These are phyloP conservation scores for Hiodon tergisus DNA, from an alignment of 2,113 vertebrate species.

Conservation along the genomic window DNA sequence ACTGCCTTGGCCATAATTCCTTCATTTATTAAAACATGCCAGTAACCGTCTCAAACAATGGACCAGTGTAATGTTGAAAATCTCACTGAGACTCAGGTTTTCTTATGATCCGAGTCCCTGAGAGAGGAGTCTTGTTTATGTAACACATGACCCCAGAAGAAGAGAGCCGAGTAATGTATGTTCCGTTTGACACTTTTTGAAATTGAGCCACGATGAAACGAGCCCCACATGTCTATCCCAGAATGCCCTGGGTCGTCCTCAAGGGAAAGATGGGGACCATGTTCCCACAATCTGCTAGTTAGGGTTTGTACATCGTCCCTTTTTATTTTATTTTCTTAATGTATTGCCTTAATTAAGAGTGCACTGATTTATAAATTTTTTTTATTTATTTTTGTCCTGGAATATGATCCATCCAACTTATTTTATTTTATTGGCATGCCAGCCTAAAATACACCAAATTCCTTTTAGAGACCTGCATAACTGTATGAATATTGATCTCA, in stretches of 20 bases:
- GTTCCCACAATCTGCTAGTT: not conserved
- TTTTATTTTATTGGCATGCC: no score
- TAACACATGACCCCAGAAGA: conserved; percentile 15
- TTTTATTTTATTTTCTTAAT: not conserved
- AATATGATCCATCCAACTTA: no score
- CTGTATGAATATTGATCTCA: no score
- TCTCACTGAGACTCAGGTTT: conserved; percentile 11
- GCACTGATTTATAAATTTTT: no score
- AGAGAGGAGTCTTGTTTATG: conserved; percentile 19
- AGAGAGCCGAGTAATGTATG: conserved; percentile 28
- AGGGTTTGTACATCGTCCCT: not conserved
- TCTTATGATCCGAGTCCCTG: conserved; percentile 35
- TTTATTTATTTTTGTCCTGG: no score
- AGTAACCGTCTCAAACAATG: conserved; percentile 30
- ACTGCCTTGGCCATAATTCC: conserved; percentile 16
- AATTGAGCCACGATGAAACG: conserved; percentile 39
- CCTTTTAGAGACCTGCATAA: no score
- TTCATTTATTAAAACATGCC: conserved; percentile 28
- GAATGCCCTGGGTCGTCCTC: not conserved
- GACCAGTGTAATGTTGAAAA: not conserved
- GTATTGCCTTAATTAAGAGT: not conserved
- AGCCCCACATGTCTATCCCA: conserved; percentile 33
- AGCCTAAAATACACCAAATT: no score
- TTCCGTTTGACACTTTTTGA: conserved; percentile 40
- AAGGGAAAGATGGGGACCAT: not conserved